Base-by-base conservation (phyloP, 2,888 invertebrate species). In the Apantesis nais region DNA sequence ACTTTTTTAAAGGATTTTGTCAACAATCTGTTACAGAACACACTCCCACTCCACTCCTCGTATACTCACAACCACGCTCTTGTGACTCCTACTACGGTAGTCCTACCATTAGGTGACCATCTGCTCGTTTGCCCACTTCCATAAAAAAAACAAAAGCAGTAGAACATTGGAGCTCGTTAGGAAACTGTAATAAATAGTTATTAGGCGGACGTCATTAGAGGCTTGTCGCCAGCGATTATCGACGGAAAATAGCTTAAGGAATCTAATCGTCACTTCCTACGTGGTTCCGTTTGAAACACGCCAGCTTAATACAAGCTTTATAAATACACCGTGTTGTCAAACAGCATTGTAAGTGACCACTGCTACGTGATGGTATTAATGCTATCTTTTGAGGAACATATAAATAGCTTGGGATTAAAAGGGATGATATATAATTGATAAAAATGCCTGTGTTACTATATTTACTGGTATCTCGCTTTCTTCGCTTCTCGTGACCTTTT, bases 231-330 rank as follows among this genome's bases (percentile, higher is more conserved):
- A 78, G 64, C 82, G 75, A 78, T 83, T 88, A 88, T 85, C 84
- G 80, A 78, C 86, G 84, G 86, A 83, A 88, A 89, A 86, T 84
- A 80, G 82, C 82, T 82, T 82, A 78, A 82, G 81, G 78, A 90
- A 87, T 84, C 80, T 89, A 90, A 89, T 86, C 87, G 88, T 88
- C 89, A 89, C 85, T 89, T 90, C 88, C 89, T 83, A 73, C 74
- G 79, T 76, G 84, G 82, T 89, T 90, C 88, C 90, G 88, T 70
- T 81, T 63, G 80, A 77, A 67, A 70, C 81, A 89, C 88, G 89
- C 87, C 74, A 87, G 37, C 72, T 68, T 74, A 74, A 74, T 74
- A 75, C 68, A 70, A 66, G 60, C 66, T 67, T 75, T 68, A 72
- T 73, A 73, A 78, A 81, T 81, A 74, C 74, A 75, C 71, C 71